Evolutionary conservation across 2,888 invertebrate genomes (phyloP).

Genomic region (Dusona sp.): DNA sequence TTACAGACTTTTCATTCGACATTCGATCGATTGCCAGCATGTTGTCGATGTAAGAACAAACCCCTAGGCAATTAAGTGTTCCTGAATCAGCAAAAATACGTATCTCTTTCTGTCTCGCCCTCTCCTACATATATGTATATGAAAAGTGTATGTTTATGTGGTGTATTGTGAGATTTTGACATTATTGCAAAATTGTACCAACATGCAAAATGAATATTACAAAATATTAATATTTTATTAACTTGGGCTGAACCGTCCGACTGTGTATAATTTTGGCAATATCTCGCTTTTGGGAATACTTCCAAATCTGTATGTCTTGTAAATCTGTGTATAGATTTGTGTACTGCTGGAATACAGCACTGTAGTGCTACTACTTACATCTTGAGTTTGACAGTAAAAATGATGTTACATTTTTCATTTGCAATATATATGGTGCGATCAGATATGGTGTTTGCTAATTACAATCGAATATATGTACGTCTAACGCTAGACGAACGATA

Average conservation of each 20-base stretch:
- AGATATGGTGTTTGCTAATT: slow-evolving; percentile 8
- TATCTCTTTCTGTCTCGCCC: not conserved
- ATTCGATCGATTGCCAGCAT: slow-evolving; percentile 2
- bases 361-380: not conserved
- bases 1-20: slow-evolving; percentile 38
- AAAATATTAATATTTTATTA: no score
- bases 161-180: no score
- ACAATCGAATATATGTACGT: not conserved
- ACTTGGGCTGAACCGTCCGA: no score
- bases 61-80: slow-evolving; percentile 8
- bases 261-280: no score
- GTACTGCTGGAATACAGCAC: no score
- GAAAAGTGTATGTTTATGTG: not conserved
- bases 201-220: no score
- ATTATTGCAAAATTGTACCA: no score
- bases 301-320: no score
- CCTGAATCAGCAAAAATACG: not conserved
- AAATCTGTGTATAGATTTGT: no score
- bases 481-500: slow-evolving; percentile 9
- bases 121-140: not conserved
- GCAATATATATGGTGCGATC: not conserved
- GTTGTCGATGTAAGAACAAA: slow-evolving; percentile 1
- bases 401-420: not conserved
- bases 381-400: not conserved
- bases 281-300: no score